Base-by-base conservation (phyloP, 1,140 invertebrate species). In the Hyposmocoma kahamanoa region DNA sequence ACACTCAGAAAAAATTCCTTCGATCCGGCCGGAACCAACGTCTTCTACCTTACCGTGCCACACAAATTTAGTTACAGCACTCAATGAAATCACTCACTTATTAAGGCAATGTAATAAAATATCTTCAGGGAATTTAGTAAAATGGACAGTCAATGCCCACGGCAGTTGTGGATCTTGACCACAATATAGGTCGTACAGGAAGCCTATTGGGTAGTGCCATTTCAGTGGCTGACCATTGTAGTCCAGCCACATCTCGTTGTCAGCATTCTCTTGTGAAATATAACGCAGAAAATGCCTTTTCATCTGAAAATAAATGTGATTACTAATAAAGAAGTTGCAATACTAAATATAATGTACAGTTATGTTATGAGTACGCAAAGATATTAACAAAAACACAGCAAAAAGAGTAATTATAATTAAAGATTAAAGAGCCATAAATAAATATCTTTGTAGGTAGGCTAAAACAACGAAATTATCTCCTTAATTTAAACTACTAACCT, bases 181-280 rank as follows among this genome's bases (percentile, higher is more conserved):
- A 68, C 87, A 88, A 48, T 79, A 81, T 45, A 98, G 85, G 87
- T 99, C 98, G 87, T 93, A 96, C 3, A 99, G 87, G 20, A 99
- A 92, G 42, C 98, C 98, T 63, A 99, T 96, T 13, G 98, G 98
- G 87, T 97, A 96, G 78, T 99, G 97, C 93, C 97, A 97, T 86
- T 97, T 98, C 13, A 99, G 82, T 9, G 97, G 95, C 50, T 91
- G 92, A 15, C 96, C 96, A 87, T 97, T 96, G 72, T 91, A 97
- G 68, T 99, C 97, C 30, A 99, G 87, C 97, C 97, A 99, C 90
- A 98, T 95, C 79, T 98, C 96, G 70, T 91, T 91, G 38, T 95
- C 92, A 49, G 93, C 90, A 76, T 94, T 92, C 56, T 96, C 94
- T 71, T 92, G 91, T 42, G 92, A 91, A 69, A 97, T 90, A 74